Evolutionary conservation across 1,140 invertebrate genomes (phyloP).

Genomic region (Melanaphis sacchari): DNA sequence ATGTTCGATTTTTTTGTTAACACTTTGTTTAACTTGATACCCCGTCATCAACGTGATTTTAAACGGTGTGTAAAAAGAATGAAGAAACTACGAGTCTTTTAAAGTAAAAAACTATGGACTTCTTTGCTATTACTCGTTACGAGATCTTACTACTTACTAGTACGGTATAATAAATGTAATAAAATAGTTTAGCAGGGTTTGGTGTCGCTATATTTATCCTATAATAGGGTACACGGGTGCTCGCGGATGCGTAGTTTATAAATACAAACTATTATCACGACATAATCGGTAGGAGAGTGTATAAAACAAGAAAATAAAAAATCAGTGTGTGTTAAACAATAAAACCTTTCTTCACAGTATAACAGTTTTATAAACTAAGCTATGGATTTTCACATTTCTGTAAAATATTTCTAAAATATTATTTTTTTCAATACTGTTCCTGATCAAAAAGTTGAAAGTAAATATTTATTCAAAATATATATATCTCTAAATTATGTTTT

Average conservation of each 20-base stretch:
- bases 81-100: neutral
- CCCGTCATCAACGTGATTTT: neutral
- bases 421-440: too few relatives aligned
- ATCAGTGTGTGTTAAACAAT: neutral
- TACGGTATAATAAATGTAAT: neutral
- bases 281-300: neutral
- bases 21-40: neutral
- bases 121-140: neutral
- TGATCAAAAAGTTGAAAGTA: too few relatives aligned
- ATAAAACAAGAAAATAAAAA: neutral
- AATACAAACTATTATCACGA: neutral
- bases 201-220: neutral
- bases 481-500: too few relatives aligned
- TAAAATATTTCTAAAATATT: neutral
- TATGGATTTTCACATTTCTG: neutral
- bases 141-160: neutral
- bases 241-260: neutral
- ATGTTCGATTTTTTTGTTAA: neutral
- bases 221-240: neutral
- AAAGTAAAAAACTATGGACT: neutral
- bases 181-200: neutral
- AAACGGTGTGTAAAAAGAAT: neutral
- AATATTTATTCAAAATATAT: too few relatives aligned
- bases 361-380: neutral
- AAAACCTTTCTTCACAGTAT: neutral